Evolutionary conservation across 2,888 invertebrate genomes (phyloP), one percentile per base, ranked within the genome.

Genomic region (Hydrotaea diabolus): DNA sequence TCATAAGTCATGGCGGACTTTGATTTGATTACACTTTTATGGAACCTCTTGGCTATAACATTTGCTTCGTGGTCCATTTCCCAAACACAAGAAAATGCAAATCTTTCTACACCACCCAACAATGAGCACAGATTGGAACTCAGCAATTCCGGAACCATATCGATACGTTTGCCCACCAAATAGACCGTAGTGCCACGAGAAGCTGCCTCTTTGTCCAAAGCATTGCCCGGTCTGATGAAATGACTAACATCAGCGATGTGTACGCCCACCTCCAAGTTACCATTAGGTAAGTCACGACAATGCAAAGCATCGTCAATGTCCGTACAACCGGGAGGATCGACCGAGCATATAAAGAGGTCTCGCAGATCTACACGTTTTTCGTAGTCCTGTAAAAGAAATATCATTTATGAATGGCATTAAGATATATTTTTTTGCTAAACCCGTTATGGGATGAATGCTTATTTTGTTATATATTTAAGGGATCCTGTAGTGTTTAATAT

Each of bases 191-290:
- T 99, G 5, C 98, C 97, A 87, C 99, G 94, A n/a, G 95, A 94
- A 0, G 97, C 96, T 0, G 99, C 99, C 92, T 99, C 99, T 87
- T 95, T 94, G 89, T 99, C 99, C 73, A 99, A 91, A 0, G 99
- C 97, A 43, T 97, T 98, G 76, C 97, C 95, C 0, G 99, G 98
- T 59, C 98, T 93, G 82, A 99, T 98, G 90, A 99, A 99, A 93
- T 99, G 97, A 0, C 98, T 97, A 8, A 99, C 99, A 93, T 99
- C 99, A 7, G 99, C 99, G 85, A 99, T 99, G 90, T 99, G 99
- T 0, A 99, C 99, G 17, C 99, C 99, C 66, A 98, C 95, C 93
- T 98, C 96, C 66, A 94, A 93, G 88, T 95, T 95, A 3, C 96
- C 95, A 89, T 96, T 96, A 0, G 94, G 93, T 23, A 98, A 92